Evolutionary conservation across 2,888 invertebrate species (phyloP), one percentile per base, ranked within the genome.

Genomic region (Cheilosia impressa): DNA sequence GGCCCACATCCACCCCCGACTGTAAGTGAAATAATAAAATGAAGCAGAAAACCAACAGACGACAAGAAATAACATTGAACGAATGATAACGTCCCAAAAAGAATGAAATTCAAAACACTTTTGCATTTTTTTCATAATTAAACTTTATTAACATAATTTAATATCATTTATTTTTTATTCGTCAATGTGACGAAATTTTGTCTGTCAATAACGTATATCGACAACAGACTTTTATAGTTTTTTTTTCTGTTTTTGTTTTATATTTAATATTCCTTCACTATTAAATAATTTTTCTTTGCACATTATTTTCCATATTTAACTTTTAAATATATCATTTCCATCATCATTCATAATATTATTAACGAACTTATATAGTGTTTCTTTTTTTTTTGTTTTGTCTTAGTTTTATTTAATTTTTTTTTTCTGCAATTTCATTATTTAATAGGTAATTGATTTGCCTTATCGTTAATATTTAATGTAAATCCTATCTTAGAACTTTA

Each of bases 131-230:
- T 85, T 85, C 81, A 85, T 81, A 81, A 85, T 85, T 85, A 81
- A 85, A 85, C 85, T 85, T 85, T 85, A 85, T 85, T 85, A 85
- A 85, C 85, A 85, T 85, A 85, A 85, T 85, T 85, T 80, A 81
- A 85, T 85, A 85, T 85, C 85, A 85, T 78, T 83, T 75, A 90
- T 88, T 90, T 90, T 90, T 90, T 91, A 91, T 91, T 92, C 92
- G 92, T 92, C 92, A 92, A 92, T 92, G 92, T 92, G 92, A 92
- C 92, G 92, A 92, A 92, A 89, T 91, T 90, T 90, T 90, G 92
- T 92, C 91, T 92, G 91, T 90, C 90, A 90, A 90, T 90, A 91
- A 91, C 90, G 89, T 88, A 89, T 91, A 91, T 91, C 90, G 92
- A 91, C 90, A 90, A 92, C 92, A 92, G 92, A 92, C 91, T 89